Conservation (phyloP, 2,113 vertebrate genomes). For the Eretmochelys imbricata region DNA sequence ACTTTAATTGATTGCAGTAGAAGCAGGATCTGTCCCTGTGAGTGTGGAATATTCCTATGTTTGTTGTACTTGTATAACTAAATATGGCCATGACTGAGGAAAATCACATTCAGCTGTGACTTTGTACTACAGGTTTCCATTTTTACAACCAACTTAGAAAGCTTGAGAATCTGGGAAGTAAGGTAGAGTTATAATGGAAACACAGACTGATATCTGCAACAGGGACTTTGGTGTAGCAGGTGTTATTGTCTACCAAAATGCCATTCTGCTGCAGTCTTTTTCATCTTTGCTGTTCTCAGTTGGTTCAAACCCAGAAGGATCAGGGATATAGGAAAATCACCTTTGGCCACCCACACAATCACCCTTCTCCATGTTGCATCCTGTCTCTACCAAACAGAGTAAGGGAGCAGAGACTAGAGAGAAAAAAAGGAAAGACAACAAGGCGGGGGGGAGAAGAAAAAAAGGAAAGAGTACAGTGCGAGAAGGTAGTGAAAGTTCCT, state of each 20-base stretch:
- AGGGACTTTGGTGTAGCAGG: background rate
- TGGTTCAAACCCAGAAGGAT: background rate
- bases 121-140: background rate
- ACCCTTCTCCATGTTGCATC: background rate
- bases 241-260: background rate
- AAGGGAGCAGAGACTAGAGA: background rate
- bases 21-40: background rate
- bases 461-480: background rate
- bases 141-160: background rate
- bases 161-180: background rate
- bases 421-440: background rate
- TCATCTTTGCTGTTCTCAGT: background rate
- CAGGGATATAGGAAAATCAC: conserved; percentile 33
- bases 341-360: background rate
- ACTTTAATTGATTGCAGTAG: accelerated
- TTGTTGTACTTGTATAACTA: accelerated
- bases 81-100: background rate
- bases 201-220: background rate
- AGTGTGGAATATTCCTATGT: background rate
- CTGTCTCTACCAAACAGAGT: background rate
- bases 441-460: background rate
- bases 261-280: background rate
- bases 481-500: background rate
- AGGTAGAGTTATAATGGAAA: background rate
- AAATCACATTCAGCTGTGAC: accelerated